A percentile compares a stretch with the other conserved stretches of the same genome.
Evolutionary conservation across 1,140 invertebrate genomes (phyloP).

Genomic region (Conus ventricosus): DNA sequence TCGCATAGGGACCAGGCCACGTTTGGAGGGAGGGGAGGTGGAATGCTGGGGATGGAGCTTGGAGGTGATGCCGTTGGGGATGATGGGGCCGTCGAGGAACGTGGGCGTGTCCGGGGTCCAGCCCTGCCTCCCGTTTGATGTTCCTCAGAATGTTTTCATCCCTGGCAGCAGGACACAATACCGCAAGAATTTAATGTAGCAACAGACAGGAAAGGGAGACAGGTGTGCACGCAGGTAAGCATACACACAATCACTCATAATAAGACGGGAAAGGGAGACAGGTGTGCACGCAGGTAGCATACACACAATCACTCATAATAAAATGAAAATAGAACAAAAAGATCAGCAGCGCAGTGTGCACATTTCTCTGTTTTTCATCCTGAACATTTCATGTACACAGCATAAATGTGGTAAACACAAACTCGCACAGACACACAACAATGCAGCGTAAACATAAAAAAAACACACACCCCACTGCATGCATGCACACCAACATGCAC

Average conservation of each 20-base stretch:
- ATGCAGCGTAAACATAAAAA: not conserved
- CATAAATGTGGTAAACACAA: not conserved
- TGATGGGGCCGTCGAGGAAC: not conserved
- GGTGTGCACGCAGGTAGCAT: no score
- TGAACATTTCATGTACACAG: no score
- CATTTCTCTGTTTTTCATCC: no score
- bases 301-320: no score
- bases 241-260: no score
- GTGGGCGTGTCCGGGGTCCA: conserved; percentile 38
- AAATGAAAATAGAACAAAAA: no score
- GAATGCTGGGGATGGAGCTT: not conserved
- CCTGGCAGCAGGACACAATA: conserved; percentile 23
- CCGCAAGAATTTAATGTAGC: no score
- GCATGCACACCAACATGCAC: not conserved
- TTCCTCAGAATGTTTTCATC: conserved; percentile 50
- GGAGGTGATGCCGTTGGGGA: not conserved
- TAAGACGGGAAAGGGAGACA: no score
- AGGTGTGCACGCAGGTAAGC: no score
- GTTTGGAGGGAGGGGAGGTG: not conserved
- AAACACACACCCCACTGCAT: not conserved
- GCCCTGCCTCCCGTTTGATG: conserved; percentile 48
- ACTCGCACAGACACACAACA: not conserved
- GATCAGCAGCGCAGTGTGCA: no score
- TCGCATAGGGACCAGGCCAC: not conserved
- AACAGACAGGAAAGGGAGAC: no score